These are phyloP conservation scores for Cephalotes varians DNA, from an alignment of 2,888 invertebrate species.

Conservation along the genomic window DNA sequence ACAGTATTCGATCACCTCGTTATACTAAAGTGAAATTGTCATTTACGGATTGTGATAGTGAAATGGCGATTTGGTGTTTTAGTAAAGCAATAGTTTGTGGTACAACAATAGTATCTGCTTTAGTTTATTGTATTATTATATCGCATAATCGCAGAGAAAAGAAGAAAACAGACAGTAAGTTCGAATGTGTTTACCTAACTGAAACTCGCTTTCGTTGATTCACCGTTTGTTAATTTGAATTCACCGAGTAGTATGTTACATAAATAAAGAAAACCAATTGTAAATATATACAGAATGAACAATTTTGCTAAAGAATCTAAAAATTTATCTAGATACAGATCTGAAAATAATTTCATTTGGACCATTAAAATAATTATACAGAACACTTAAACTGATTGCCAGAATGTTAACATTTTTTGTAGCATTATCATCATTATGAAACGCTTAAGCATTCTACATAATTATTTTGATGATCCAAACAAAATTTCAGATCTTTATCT, in stretches of 20 bases:
- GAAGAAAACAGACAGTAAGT: background rate
- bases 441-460: too few relatives aligned
- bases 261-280: background rate
- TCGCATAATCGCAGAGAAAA: background rate
- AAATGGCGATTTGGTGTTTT: background rate
- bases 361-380: too few relatives aligned
- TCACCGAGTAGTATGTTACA: background rate
- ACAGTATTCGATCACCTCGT: background rate
- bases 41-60: background rate
- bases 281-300: too few relatives aligned
- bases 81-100: conserved; percentile 1
- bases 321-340: too few relatives aligned
- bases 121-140: background rate
- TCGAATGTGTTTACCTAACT: background rate
- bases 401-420: too few relatives aligned
- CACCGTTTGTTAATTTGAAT: background rate
- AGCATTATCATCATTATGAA: too few relatives aligned
- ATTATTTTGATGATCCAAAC: too few relatives aligned
- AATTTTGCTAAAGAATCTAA: too few relatives aligned
- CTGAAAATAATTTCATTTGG: too few relatives aligned
- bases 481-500: too few relatives aligned
- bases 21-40: background rate
- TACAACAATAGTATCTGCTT: background rate
- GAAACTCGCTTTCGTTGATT: background rate
- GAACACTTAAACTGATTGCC: too few relatives aligned